phyloP scores from a whole-genome alignment of 1,140 invertebrate species.

The Brachionus paranguensis region DNA sequence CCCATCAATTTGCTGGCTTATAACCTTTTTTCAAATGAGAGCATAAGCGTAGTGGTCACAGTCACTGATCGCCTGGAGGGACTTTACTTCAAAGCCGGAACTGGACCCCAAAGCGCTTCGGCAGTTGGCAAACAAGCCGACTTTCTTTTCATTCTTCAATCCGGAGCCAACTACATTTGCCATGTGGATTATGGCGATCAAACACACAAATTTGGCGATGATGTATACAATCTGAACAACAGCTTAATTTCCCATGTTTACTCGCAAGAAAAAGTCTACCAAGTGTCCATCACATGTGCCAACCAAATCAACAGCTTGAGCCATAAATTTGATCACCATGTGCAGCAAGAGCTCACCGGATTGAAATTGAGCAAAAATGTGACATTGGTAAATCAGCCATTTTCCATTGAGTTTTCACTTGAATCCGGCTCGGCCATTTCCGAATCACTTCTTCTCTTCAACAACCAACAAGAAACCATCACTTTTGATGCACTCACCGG shows the following conservation, averaged over 20 bases:
- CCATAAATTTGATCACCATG: neutral
- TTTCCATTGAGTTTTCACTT: neutral
- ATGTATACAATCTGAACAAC: neutral
- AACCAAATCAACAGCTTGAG: neutral
- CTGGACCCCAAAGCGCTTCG: neutral
- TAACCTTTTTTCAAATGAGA: neutral
- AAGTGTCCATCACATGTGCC: neutral
- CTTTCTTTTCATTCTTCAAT: conserved; percentile 8
- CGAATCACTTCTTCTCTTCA: neutral
- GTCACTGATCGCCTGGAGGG: neutral
- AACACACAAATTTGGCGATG: neutral
- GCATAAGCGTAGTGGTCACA: neutral
- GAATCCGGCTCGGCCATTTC: neutral
- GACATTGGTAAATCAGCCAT: neutral
- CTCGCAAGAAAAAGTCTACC: neutral
- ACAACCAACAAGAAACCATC: neutral
- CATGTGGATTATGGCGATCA: neutral
- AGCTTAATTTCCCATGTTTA: neutral
- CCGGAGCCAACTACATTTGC: neutral
- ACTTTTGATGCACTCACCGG: neutral
- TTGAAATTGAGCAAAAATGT: neutral
- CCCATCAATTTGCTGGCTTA: neutral
- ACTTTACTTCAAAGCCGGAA: neutral
- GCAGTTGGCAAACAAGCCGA: neutral
- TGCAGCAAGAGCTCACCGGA: neutral